Percentiles rank a stretch among this genome's conserved stretches.
Evolutionary conservation across 2,113 vertebrate genomes (phyloP).

Genomic region (Stegastes partitus): DNA sequence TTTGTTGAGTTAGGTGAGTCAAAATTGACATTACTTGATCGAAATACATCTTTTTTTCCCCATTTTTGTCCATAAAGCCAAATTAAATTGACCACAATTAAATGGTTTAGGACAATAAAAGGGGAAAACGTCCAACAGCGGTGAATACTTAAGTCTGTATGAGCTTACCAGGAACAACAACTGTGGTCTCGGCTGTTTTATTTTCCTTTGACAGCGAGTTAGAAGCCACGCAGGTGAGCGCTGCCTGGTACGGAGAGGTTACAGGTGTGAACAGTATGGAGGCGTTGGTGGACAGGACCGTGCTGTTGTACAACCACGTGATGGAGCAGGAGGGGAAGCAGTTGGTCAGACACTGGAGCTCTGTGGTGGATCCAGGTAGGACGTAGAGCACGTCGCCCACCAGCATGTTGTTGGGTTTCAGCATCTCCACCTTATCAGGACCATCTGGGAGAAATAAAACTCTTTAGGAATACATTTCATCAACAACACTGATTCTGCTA

Average conservation of each 20-base stretch:
- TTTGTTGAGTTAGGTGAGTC: too few species aligned
- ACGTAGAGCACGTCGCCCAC: conserved; percentile 12
- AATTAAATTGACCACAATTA: too few species aligned
- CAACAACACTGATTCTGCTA: too few species aligned
- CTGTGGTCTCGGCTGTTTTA: neutral
- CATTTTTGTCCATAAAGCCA: too few species aligned
- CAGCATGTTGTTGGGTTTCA: neutral
- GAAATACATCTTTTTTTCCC: too few species aligned
- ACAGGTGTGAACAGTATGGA: conserved; percentile 36
- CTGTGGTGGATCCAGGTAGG: conserved; percentile 18
- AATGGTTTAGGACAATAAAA: too few species aligned
- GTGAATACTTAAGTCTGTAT: too few species aligned
- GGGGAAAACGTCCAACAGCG: too few species aligned
- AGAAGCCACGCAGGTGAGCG: conserved; percentile 35
- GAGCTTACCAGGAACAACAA: conserved; percentile 26
- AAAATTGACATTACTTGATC: too few species aligned
- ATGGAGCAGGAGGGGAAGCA: conserved; percentile 41
- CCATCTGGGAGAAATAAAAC: conserved; percentile 54
- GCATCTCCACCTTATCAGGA: conserved; percentile 17
- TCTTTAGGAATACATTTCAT: too few species aligned
- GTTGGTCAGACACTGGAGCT: conserved; percentile 25
- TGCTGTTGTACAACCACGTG: conserved; percentile 25
- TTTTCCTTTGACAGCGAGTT: conserved; percentile 11
- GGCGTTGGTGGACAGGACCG: neutral
- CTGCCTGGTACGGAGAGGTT: neutral